Base-by-base conservation (phyloP, 1,140 invertebrate species). In the Lasioglossum baleicum region DNA sequence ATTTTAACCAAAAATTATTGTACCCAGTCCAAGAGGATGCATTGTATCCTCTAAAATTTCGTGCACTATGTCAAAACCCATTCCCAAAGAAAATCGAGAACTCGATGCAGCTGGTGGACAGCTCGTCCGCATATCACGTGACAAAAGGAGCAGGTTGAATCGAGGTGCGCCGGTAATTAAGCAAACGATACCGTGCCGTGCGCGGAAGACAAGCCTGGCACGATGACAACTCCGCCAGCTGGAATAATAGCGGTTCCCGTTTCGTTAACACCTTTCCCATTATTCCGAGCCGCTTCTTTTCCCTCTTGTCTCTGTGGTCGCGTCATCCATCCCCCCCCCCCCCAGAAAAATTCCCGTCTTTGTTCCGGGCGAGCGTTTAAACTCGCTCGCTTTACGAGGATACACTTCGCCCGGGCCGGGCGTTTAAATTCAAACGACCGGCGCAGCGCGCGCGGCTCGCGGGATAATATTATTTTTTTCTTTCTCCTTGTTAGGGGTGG, bases 391-490 rank as follows among this genome's bases (percentile, higher is more conserved):
- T 85, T 81, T 82, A 72, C 60, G 74, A 67, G 51, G n/a, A 56
- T 7, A 44, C 51, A 56, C 72, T 69, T 64, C 68, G 42, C 42
- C 11, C 65, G 20, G 35, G 63, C 26, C 15, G 72, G 71, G 70
- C 81, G 77, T 82, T 86, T 80, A 79, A 82, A 80, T 84, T 87
- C 68, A 76, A 83, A 84, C 76, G 51, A 15, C 20, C 69, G 74
- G 65, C 63, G 64, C 69, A 70, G 65, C 63, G 64, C 75, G 73
- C 73, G 70, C 56, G 70, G 71, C 6, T 6, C 65, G 75, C 58
- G 60, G 63, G 76, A 84, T 71, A 51, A 72, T 68, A 22, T 40
- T 63, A 26, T 26, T 42, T 72, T 75, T 58, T 58, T 68, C 17
- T 8, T n/a, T 5, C 17, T 20, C 15, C 26, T 5, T 3, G 35